Percentiles rank a stretch among this genome's conserved stretches.
Evolutionary conservation across 1,140 invertebrate genomes (phyloP).

Genomic region (Pogonognathellus flavescens): DNA sequence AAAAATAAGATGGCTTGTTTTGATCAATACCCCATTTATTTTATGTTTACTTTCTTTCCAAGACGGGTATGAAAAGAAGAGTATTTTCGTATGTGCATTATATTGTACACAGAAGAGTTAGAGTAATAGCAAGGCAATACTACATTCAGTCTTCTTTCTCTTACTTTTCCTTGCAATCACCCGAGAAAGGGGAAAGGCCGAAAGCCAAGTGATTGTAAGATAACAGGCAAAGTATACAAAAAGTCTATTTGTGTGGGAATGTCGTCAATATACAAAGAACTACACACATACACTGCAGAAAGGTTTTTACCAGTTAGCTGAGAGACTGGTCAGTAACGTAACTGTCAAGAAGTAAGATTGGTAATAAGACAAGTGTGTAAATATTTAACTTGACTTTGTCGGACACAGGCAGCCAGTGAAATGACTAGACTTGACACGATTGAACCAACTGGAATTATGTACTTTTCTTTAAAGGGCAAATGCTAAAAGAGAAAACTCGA

Average conservation of each 20-base stretch:
- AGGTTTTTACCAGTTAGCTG: background rate
- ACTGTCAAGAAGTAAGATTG: background rate
- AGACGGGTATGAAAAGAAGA: too few species aligned
- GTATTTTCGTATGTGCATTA: too few species aligned
- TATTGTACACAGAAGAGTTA: too few species aligned
- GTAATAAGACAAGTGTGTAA: conserved; percentile 33
- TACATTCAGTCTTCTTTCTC: background rate
- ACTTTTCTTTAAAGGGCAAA: too few species aligned
- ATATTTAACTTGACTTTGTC: conserved; percentile 14
- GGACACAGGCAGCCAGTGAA: background rate
- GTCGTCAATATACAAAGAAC: background rate
- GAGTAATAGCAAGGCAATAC: too few species aligned
- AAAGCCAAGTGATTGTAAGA: background rate
- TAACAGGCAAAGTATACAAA: background rate
- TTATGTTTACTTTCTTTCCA: too few species aligned
- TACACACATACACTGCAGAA: background rate
- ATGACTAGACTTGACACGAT: background rate
- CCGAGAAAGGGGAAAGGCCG: background rate
- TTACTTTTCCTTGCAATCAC: background rate
- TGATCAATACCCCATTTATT: too few species aligned
- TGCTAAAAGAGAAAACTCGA: too few species aligned
- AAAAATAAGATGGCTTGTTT: too few species aligned
- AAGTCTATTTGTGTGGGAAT: too few species aligned
- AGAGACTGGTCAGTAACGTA: background rate
- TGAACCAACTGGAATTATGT: background rate